Evolutionary conservation across 2,797 vertebrate genomes (phyloP).

Genomic region (Enteromius paludinosus): DNA sequence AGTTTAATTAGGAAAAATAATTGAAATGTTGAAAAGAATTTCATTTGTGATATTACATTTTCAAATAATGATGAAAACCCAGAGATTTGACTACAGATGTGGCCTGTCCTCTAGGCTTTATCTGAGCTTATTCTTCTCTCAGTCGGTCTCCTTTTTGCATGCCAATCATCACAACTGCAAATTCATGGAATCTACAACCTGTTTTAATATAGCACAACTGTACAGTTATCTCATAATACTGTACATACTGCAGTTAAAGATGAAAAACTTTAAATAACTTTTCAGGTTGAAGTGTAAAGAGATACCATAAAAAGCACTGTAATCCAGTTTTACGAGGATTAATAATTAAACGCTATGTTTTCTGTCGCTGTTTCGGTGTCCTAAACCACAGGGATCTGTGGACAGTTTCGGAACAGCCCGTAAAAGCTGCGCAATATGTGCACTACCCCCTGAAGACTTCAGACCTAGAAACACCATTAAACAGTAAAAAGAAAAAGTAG

Average conservation of each 20-base stretch:
- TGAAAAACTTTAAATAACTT: constrained; percentile 1
- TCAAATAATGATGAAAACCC: neutral
- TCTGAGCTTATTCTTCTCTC: neutral
- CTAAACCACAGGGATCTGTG: constrained; percentile 29
- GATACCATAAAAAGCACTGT: constrained; percentile 6
- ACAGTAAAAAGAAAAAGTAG: constrained; percentile 61
- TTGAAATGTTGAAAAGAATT: neutral
- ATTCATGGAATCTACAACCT: neutral
- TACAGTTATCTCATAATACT: neutral
- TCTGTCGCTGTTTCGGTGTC: neutral
- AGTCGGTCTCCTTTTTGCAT: neutral
- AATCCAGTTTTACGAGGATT: constrained; percentile 14
- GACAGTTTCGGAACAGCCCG: constrained; percentile 63
- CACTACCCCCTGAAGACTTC: constrained; percentile 60
- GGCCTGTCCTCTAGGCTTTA: neutral
- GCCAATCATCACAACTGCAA: neutral
- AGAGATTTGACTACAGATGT: neutral
- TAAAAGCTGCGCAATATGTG: constrained; percentile 57
- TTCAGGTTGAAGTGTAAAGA: neutral
- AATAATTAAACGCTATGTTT: constrained; percentile 34
- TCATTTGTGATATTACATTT: neutral
- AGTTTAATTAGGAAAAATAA: neutral
- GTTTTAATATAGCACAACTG: neutral
- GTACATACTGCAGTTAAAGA: neutral
- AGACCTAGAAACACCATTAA: constrained; percentile 69